These are phyloP conservation scores for Dastarcus helophoroides DNA, from an alignment of 2,888 invertebrate genomes.

Conservation along the genomic window DNA sequence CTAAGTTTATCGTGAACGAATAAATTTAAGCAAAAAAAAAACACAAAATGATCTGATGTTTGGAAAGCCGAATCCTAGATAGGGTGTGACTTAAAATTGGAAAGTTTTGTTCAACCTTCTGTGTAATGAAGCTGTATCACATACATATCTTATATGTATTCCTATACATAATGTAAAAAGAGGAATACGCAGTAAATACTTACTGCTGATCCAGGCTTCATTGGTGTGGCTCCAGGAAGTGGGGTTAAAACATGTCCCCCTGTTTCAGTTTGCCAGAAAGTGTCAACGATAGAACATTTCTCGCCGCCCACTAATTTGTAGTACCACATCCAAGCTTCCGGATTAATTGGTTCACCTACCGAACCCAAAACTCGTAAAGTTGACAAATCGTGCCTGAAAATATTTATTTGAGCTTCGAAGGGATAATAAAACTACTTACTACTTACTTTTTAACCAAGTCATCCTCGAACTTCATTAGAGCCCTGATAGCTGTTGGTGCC, in stretches of 20 bases:
- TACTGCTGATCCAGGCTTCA: conserved; percentile 97
- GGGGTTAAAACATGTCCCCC: conserved; percentile 96
- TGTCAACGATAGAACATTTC: conserved; percentile 89
- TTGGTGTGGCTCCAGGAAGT: conserved; percentile 88
- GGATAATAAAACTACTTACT: conserved; percentile 3
- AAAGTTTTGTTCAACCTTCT: no score
- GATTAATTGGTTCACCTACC: conserved; percentile 98
- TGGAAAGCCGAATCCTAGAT: no score
- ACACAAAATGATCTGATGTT: no score
- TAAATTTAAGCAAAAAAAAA: no score
- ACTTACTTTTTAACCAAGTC: conserved; percentile 63
- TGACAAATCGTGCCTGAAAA: conserved; percentile 50
- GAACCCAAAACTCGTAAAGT: conserved; percentile 78
- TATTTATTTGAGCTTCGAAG: background rate
- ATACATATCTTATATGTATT: conserved; percentile 1
- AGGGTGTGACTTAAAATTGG: no score
- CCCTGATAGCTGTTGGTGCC: conserved; percentile 93
- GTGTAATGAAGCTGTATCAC: background rate
- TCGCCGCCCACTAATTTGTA: conserved; percentile 70
- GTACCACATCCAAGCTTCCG: conserved; percentile 97
- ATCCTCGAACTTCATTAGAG: conserved; percentile 92
- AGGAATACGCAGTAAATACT: conserved; percentile 33
- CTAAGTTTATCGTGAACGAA: no score
- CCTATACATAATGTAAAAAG: background rate
- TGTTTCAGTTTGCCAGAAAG: conserved; percentile 99